Base-by-base conservation (phyloP, 1,140 invertebrate genomes). In the Nomia melanderi region DNA sequence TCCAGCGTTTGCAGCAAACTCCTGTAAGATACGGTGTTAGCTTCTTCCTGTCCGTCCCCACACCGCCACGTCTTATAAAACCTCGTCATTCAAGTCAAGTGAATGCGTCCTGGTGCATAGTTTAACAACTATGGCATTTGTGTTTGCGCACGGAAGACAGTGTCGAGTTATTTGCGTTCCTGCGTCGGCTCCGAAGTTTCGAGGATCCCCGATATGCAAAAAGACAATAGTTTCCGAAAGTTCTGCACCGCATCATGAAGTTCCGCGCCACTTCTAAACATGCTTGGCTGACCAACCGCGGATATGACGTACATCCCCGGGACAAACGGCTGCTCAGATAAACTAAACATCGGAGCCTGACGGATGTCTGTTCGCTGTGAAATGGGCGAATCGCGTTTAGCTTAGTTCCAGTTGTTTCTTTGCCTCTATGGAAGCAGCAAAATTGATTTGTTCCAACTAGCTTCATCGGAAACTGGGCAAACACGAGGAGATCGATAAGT, bases 151-250 rank as follows among this genome's bases (percentile, higher is more conserved):
- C 29, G 6, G 1, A 27, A 44, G 50, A 39, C 64, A 11, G 41
- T 9, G 41, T 67, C 77, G 60, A 79, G 77, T 79, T 82, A 76
- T 65, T 78, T 70, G 62, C 65, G 72, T 74, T 69, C 2, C 41
- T 17, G 41, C 41, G 14, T 14, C 56, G 74, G 50, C 77, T 84
- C 60, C 59, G 33, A n/a, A 12, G 56, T 77, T 77, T 36, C 44
- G 54, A 2, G 41, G 41, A 57, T 69, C 57, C 23, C 67, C 57
- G 69, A 79, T 70, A 70, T 27, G 44, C 47, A 66, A 64, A 47
- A 64, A 60, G 62, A 36, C 11, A 44, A 23, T 39, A 78, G 67
- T 62, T 78, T n/a, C 14, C 29, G 39, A 50, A 73, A 73, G 33
- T 78, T 57, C 59, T 29, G 65, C 25, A 7, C 44, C 39, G 47